Evolutionary conservation across 2,888 invertebrate species (phyloP).

Genomic region (Melanchra persicariae): DNA sequence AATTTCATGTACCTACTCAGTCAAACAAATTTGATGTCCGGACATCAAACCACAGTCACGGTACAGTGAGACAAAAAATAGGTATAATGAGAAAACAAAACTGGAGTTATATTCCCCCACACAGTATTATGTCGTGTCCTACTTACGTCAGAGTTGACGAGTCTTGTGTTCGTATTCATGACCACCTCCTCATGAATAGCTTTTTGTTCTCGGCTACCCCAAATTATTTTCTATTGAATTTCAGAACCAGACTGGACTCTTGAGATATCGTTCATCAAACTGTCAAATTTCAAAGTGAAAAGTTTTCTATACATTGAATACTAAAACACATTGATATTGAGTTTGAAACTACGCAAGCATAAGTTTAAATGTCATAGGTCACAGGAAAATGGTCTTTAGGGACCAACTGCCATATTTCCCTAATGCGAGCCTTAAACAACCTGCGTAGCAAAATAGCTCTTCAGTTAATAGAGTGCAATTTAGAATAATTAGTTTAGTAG

Average conservation of each 20-base stretch:
- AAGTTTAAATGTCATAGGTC: slow-evolving; percentile 26
- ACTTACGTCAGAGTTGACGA: slow-evolving; percentile 60
- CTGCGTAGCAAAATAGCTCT: slow-evolving; percentile 19
- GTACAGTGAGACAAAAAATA: slow-evolving; percentile 34
- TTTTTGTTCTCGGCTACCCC: slow-evolving; percentile 56
- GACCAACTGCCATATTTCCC: slow-evolving; percentile 28
- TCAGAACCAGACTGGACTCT: slow-evolving; percentile 42
- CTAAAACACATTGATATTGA: slow-evolving; percentile 20
- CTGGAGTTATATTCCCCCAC: slow-evolving; percentile 27
- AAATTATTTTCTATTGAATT: slow-evolving; percentile 65
- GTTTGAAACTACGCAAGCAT: slow-evolving; percentile 18
- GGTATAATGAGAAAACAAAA: slow-evolving; percentile 41
- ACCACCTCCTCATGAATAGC: slow-evolving; percentile 59
- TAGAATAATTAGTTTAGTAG: slow-evolving; percentile 42
- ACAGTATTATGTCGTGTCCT: slow-evolving; percentile 50
- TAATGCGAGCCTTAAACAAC: slow-evolving; percentile 32
- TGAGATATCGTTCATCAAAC: slow-evolving; percentile 59
- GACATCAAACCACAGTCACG: slow-evolving; percentile 13
- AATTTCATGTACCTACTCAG: slow-evolving; percentile 11
- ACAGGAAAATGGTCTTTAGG: slow-evolving; percentile 26
- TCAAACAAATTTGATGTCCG: slow-evolving; percentile 21
- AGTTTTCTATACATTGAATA: slow-evolving; percentile 19
- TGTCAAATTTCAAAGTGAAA: slow-evolving; percentile 47
- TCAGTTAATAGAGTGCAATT: slow-evolving; percentile 47
- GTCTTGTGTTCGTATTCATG: slow-evolving; percentile 66